Base-by-base conservation (phyloP, 2,888 invertebrate species). In the Euzetes globulus region DNA sequence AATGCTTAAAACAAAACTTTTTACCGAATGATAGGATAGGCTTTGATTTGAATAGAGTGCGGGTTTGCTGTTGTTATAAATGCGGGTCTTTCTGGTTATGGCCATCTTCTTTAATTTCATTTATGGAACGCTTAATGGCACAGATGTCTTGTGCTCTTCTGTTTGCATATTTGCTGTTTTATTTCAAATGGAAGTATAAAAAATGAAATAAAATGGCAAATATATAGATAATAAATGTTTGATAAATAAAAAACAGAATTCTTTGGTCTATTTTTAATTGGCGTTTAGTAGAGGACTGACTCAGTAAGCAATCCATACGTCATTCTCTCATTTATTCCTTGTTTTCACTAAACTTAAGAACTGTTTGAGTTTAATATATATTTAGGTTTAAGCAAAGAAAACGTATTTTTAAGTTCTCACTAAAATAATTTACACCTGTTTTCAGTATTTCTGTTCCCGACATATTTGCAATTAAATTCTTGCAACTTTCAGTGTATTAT, bases 341-440 rank as follows among this genome's bases (percentile, higher is more conserved):
- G 19, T 65, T 37, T 65, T 65, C 17, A 29, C 9, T 15, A 15
- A 65, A 25, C 7, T 9, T 13, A 27, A 29, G 33, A 29, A 29
- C 25, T 65, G 25, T 65, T 27, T 65, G 29, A 41, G 41, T 41
- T 65, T 70, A 27, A 58, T 19, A 19, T 27, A 15, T 58, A 58
- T 58, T 58, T 27, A 15, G 5, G 58, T 58, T 52, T 58, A 58
- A 13, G 27, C 27, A 6, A 25, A 58, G 19, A 27, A 58, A 58
- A 27, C 58, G 29, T 63, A 63, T 63, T 63, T 15, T n/a, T 15
- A 17, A 50, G 27, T 71, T 71, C 52, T 71, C 71, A 47, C 52
- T 71, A n/a, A 25, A 71, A 71, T 71, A 52, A 45, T 71, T 25
- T 52, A 52, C 71, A 71, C 71, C 71, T 71, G 71, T 71, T 71